Percentiles rank a stretch among this genome's conserved stretches.
Conservation (phyloP, 1,140 invertebrate species). For the Daktulosphaira vitifoliae region DNA sequence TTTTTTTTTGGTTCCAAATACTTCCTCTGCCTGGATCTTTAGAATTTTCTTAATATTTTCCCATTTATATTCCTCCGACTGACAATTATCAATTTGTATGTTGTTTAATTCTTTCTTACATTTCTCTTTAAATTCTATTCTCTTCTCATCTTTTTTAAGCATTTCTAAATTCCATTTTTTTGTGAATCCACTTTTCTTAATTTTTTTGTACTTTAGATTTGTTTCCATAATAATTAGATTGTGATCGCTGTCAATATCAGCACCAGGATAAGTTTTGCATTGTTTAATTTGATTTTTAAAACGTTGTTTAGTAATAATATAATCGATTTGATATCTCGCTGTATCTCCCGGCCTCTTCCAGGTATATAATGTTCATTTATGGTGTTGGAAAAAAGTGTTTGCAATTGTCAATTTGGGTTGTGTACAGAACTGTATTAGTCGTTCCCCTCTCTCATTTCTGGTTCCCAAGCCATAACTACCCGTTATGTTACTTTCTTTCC, state of each 20-base stretch:
- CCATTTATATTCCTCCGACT: conserved; percentile 8
- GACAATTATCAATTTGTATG: not conserved
- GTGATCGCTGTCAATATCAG: not conserved
- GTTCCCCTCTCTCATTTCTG: conserved; percentile 18
- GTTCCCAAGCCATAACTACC: conserved; percentile 8
- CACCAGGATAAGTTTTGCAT: conserved; percentile 5
- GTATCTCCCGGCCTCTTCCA: conserved; percentile 40
- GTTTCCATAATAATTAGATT: not conserved
- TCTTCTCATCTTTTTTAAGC: conserved; percentile 3
- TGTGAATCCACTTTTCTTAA: not conserved
- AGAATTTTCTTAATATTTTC: conserved; percentile 1
- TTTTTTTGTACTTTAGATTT: not conserved
- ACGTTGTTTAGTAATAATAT: conserved; percentile 38
- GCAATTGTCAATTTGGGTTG: conserved; percentile 8
- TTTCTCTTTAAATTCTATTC: conserved; percentile 4
- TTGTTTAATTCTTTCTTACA: conserved; percentile 29
- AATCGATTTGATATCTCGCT: conserved; percentile 42
- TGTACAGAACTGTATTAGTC: conserved; percentile 22
- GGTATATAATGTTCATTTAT: conserved; percentile 39
- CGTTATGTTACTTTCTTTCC: not conserved
- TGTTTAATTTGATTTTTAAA: conserved; percentile 12
- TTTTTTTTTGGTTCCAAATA: not conserved
- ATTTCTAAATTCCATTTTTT: conserved; percentile 14
- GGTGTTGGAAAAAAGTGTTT: conserved; percentile 38
- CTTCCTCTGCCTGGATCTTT: conserved; percentile 3